These are phyloP conservation scores for Dipodomys ordii DNA, from an alignment of 2,113 vertebrate species.

Conservation along the genomic window DNA sequence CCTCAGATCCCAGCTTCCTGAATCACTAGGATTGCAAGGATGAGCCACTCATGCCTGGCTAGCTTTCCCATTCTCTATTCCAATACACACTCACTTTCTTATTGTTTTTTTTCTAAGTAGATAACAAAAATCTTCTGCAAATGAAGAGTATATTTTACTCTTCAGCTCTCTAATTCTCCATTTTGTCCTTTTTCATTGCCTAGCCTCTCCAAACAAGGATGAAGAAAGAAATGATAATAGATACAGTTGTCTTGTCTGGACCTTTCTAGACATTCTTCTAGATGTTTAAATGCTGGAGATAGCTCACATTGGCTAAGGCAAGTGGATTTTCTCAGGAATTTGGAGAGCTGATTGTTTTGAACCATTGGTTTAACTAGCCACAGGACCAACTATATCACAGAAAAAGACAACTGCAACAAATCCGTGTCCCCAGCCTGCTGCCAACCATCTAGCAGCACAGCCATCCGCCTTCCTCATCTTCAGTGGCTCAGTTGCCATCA, in stretches of 20 bases:
- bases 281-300: too few relatives aligned
- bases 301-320: accelerated
- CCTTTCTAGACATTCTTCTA: background rate
- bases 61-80: background rate
- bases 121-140: background rate
- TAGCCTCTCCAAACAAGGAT: background rate
- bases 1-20: too few relatives aligned
- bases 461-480: background rate
- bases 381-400: background rate
- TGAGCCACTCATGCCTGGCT: too few relatives aligned
- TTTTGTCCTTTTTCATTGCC: background rate
- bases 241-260: background rate
- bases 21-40: too few relatives aligned
- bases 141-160: background rate
- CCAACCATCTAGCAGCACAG: too few relatives aligned
- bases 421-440: background rate
- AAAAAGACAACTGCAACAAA: background rate
- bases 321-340: background rate
- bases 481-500: background rate
- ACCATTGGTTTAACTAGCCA: too few relatives aligned
- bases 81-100: background rate
- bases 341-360: background rate
- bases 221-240: background rate
- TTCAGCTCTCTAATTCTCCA: background rate
- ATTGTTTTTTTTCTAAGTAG: background rate